Base-by-base conservation (phyloP, 2,888 invertebrate species). In the Himalopsyche japonica region DNA sequence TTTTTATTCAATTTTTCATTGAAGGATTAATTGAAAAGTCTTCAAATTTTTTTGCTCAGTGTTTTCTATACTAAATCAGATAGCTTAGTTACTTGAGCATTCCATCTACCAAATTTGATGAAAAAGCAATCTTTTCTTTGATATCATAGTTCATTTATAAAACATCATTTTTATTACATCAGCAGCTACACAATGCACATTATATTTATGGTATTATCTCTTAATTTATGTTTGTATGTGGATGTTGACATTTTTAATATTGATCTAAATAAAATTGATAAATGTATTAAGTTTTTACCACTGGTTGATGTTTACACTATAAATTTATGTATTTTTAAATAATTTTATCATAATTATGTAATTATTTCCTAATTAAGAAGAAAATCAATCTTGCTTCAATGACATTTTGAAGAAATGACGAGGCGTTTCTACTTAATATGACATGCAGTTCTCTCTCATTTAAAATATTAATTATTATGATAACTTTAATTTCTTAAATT, bases 401-500 rank as follows among this genome's bases (percentile, higher is more conserved):
- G 70, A 27, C 70, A 70, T 27, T 70, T 70, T 30, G 70, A 70
- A 70, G 70, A 30, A 70, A 3, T 64, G 24, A 70, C 30, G 70
- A 70, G 70, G 70, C 70, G 70, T 30, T 70, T 70, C 70, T 70
- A 70, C 70, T 70, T 70, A 70, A 70, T 70, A 70, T 30, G 70
- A 70, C 70, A 70, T 70, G 70, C 57, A 37, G 43, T 64, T 57
- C 81, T 81, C 70, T 37, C 57, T 81, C 64, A 34, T 64, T 81
- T 81, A 64, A 24, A 32, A 82, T 84, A 81, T 43, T 70, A 70
- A 70, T 70, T 70, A 70, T 70, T 70, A 70, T 70, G 70, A 15
- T 70, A 70, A 81, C 64, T 84, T 82, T 86, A 84, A 84, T 83
- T 81, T 64, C 27, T 24, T 57, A 30, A 81, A 78, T 49, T 84